Base-by-base conservation (phyloP, 2,888 invertebrate genomes). In the Ceriagrion tenellum region DNA sequence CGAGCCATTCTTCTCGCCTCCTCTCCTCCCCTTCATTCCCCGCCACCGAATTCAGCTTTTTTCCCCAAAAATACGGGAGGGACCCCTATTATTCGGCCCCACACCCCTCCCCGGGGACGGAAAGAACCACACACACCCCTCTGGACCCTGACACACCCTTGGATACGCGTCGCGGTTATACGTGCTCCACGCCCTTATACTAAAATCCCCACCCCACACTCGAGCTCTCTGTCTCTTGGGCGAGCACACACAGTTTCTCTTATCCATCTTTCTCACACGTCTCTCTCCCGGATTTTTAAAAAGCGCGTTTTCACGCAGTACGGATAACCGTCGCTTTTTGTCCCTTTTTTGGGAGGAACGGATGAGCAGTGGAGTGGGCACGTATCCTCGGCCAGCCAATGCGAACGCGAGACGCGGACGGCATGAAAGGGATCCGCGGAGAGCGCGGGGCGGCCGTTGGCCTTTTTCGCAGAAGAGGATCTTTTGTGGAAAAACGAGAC, bases 271-370 rank as follows among this genome's bases (percentile, higher is more conserved):
- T 74, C 93, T 47, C 81, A 81, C 81, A 81, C 93, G 47, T 93
- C 93, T 93, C 93, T 59, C 59, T 59, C 59, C n/a, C 16, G 35
- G 93, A 47, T 93, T 93, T 93, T 93, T 93, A 93, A 93, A 93
- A 93, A 93, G 69, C 93, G 93, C 93, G 93, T 93, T 93, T 93
- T 69, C 93, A 40, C 63, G 74, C 69, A 93, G 81, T 81, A 93
- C 69, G 69, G 26, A 93, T 93, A 93, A 93, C 93, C 93, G 93
- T 93, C 93, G 40, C 93, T 93, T 93, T 93, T 93, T 93, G 93
- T 93, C 93, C 93, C 74, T 63, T 93, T 93, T 93, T 74, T 55
- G 47, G 69, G n/a, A 47, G 81, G 81, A 69, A 47, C 18, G 69
- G 69, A 93, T 69, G 93, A 13, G 30, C 69, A 47, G 74, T 91